These are phyloP conservation scores for Crambe crambe DNA, from an alignment of 37 sponge, comb jelly and placozoan species.

Conservation along the genomic window DNA sequence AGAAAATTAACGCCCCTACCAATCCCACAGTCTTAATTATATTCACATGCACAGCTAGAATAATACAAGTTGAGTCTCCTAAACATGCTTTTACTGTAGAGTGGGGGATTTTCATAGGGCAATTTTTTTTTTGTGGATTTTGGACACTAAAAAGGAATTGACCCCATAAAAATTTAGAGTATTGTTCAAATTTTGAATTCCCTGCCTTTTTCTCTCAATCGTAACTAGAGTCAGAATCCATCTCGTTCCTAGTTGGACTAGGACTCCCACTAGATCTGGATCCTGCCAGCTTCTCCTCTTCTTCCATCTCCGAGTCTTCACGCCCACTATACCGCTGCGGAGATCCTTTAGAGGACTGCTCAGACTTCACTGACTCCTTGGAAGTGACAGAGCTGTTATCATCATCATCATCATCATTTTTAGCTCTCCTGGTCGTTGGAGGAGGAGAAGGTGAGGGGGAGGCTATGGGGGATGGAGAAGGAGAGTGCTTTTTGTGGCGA, in stretches of 20 bases:
- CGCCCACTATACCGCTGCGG: neutral
- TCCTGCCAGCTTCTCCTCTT: neutral
- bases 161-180: too few species aligned
- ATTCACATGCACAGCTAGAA: too few species aligned
- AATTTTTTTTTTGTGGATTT: too few species aligned
- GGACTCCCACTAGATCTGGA: constrained; percentile 7
- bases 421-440: neutral
- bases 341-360: neutral
- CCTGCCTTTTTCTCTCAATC: too few species aligned
- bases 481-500: constrained; percentile 43
- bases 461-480: constrained; percentile 26
- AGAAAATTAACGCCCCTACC: too few species aligned
- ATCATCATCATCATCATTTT: neutral
- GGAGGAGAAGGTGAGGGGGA: constrained; percentile 24
- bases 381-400: neutral
- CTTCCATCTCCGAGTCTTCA: neutral
- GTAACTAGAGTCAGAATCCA: constrained; percentile 13
- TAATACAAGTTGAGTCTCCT: too few species aligned
- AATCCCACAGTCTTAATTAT: too few species aligned
- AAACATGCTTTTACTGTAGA: too few species aligned
- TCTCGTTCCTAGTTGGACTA: neutral
- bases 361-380: neutral
- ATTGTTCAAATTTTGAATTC: too few species aligned
- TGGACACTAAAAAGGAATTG: too few species aligned
- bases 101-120: too few species aligned